These are phyloP conservation scores for Byasa hedistus DNA, from an alignment of 2,888 invertebrate species.

Conservation along the genomic window DNA sequence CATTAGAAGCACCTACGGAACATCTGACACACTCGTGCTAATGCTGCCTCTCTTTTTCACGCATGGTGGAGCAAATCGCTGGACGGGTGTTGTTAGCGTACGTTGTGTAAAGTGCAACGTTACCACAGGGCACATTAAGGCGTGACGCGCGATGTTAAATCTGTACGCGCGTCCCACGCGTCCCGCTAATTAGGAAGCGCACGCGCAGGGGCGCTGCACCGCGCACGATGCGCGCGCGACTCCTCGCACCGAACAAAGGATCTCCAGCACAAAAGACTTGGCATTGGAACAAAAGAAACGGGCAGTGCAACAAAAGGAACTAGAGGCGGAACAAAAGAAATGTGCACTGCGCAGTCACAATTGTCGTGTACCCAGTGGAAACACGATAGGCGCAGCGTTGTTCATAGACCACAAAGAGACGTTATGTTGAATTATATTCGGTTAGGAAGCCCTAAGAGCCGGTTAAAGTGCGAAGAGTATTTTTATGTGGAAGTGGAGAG, in stretches of 20 bases:
- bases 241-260: slow-evolving; percentile 48
- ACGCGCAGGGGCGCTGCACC: slow-evolving; percentile 71
- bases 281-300: slow-evolving; percentile 49
- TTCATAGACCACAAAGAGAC: slow-evolving; percentile 58
- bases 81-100: background rate
- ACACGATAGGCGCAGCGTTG: slow-evolving; percentile 45
- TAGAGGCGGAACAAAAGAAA: slow-evolving; percentile 34
- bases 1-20: background rate
- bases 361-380: slow-evolving; percentile 48
- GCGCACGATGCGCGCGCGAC: slow-evolving; percentile 49
- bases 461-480: slow-evolving; percentile 10
- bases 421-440: slow-evolving; percentile 56
- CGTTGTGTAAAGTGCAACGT: background rate
- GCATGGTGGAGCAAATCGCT: background rate
- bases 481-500: slow-evolving; percentile 7
- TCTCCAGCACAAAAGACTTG: slow-evolving; percentile 35
- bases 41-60: background rate
- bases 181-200: slow-evolving; percentile 74
- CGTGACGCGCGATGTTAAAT: slow-evolving; percentile 70
- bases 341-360: slow-evolving; percentile 27
- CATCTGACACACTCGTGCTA: background rate
- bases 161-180: slow-evolving; percentile 63
- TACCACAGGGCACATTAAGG: slow-evolving; percentile 40
- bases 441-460: slow-evolving; percentile 24
- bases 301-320: slow-evolving; percentile 49